Base-by-base conservation (phyloP, 2,797 vertebrate genomes). In the Bryconaethiops microstoma region DNA sequence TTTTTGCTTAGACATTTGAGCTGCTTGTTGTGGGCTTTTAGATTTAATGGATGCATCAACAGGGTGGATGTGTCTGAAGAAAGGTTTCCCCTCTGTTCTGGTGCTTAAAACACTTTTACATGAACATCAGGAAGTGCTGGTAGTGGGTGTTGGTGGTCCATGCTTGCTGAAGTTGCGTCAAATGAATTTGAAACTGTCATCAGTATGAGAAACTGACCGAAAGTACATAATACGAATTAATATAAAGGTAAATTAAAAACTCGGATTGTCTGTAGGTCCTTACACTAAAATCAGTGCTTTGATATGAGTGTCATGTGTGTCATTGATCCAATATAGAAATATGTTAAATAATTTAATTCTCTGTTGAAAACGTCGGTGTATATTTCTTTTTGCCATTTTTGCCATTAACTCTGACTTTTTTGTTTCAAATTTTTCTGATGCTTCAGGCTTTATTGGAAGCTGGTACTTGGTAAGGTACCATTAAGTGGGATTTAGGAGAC, bases 401-500 rank as follows among this genome's bases (percentile, higher is more conserved):
- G 13, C 6, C 4, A 35, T 64, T 35, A 0, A 64, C 25, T 64
- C 13, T 65, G 62, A 14, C 29, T 39, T 40, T 67, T 42, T 42
- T 7, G n/a, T 42, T 40, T 1, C 9, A 16, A 7, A 42, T 42
- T 19, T 42, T 35, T 29, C n/a, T 67, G 40, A 35, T 52, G 19
- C 23, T 67, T 29, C 57, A 2, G 21, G 42, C 35, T 81, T 77
- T 16, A 57, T n/a, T 73, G 25, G 52, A 57, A 39, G 19, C 72
- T 73, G 19, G 55, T 67, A 29, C 2, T 25, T 35, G 19, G 48
- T 65, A 81, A 39, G 5, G 13, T 35, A 81, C 82, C 81, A 79
- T 48, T 81, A 88, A 79, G 90, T 78, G 80, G 64, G 88, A 90
- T 91, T 88, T 77, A 87, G 45, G 45, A 48, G 7, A 19, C 39